These are phyloP conservation scores for Nasonia oneida DNA, from an alignment of 2,888 invertebrate species.

Conservation along the genomic window DNA sequence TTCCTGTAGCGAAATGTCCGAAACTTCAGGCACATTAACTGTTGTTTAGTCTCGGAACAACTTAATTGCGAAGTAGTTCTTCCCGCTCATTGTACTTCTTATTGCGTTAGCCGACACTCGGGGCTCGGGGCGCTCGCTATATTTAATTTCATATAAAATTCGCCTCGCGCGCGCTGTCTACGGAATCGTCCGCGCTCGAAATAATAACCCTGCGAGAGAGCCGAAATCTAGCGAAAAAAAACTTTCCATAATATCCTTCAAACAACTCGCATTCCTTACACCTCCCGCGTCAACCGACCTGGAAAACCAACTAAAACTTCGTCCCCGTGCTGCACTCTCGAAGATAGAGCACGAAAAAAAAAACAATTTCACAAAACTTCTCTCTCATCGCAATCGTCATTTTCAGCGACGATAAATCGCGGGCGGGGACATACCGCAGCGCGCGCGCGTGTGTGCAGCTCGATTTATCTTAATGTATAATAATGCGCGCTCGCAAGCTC, in stretches of 20 bases:
- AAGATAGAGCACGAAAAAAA: neutral
- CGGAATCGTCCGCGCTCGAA: no score
- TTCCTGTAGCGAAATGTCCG: conserved; percentile 27
- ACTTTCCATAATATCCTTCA: neutral
- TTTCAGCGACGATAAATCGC: neutral
- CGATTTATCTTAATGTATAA: conserved; percentile 56
- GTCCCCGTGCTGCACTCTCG: neutral
- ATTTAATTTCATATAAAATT: neutral
- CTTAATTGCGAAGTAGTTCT: conserved; percentile 30
- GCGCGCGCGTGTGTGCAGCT: neutral
- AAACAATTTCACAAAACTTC: neutral
- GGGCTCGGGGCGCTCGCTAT: neutral
- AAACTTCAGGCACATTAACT: conserved; percentile 36
- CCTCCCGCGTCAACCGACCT: neutral
- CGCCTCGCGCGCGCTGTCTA: neutral
- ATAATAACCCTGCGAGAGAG: neutral
- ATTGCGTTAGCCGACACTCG: neutral
- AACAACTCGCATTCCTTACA: neutral
- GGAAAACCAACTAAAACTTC: neutral
- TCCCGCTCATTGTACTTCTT: conserved; percentile 16
- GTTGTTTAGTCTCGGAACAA: conserved; percentile 21
- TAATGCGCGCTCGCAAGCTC: conserved; percentile 28
- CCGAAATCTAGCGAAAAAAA: neutral
- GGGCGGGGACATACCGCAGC: neutral
- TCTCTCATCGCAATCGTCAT: conserved; percentile 14